A percentile compares a stretch with the other conserved stretches of the same genome.
phyloP scores from a whole-genome alignment of 2,888 invertebrate species.

The Thymelicus acteon region DNA sequence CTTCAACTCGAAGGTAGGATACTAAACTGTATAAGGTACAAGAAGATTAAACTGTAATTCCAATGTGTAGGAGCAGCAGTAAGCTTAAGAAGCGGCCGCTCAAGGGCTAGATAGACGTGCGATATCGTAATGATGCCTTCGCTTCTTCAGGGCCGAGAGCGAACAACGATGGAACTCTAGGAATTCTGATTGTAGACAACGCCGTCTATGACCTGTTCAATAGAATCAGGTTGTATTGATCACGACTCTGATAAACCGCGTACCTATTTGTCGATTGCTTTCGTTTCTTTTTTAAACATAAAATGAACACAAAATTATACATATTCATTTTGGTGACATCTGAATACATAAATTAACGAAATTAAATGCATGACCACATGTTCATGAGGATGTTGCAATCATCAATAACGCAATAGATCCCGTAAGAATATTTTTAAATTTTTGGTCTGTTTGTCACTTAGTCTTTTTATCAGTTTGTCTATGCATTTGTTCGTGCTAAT shows the following conservation, averaged over 20 bases:
- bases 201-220: slow-evolving; percentile 24
- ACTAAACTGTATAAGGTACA: too few relatives aligned
- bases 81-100: slow-evolving; percentile 41
- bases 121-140: slow-evolving; percentile 47
- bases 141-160: slow-evolving; percentile 38
- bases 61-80: slow-evolving; percentile 19
- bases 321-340: too few relatives aligned
- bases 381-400: too few relatives aligned
- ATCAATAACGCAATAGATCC: too few relatives aligned
- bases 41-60: background rate
- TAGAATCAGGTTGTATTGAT: slow-evolving; percentile 31
- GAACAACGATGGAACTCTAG: slow-evolving; percentile 28
- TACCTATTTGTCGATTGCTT: slow-evolving; percentile 37
- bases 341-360: too few relatives aligned
- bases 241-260: slow-evolving; percentile 44
- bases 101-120: slow-evolving; percentile 49
- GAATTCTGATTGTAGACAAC: slow-evolving; percentile 36
- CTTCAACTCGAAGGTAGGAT: too few relatives aligned
- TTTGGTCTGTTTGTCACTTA: too few relatives aligned
- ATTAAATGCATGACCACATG: too few relatives aligned
- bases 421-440: too few relatives aligned
- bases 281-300: background rate
- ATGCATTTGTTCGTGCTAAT: too few relatives aligned
- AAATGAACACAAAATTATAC: background rate
- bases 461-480: too few relatives aligned